Evolutionary conservation across 23 tunicate species (phyloP), one percentile per base, ranked within the genome.

Genomic region (Ascidia mentula): DNA sequence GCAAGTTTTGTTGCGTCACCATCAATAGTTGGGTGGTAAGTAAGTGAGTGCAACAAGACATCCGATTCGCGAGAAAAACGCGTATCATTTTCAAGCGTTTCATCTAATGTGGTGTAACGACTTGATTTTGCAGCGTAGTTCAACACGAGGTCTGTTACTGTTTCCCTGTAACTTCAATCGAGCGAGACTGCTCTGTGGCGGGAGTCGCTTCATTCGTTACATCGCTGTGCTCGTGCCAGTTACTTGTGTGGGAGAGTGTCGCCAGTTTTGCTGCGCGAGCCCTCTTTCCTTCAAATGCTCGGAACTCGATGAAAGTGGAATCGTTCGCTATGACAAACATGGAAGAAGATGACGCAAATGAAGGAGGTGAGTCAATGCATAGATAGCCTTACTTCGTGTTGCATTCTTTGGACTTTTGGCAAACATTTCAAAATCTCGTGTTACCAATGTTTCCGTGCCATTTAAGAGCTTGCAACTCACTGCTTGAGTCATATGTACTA

Each of bases 241-340:
- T 53, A n/a, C n/a, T n/a, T 28, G 65, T 53, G 22, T 9, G 65
- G 65, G 65, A 53, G n/a, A n/a, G n/a, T n/a, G n/a, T n/a, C n/a
- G n/a, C n/a, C n/a, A n/a, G n/a, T n/a, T n/a, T n/a, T n/a, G n/a
- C n/a, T n/a, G 65, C 24, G 65, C 65, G 65, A 28, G 65, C 65
- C 24, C 65, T 53, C 65, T 5, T 53, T 9, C 65, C 22, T 53
- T 53, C 65, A 26, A 53, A 53, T 26, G 28, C 24, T 28, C 28
- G 65, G 13, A 53, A 53, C 13, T 53, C 65, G 65, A 53, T 53
- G 65, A 70, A 70, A 70, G 74, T 32, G 38, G 74, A 70, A 39
- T 69, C 36, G 36, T 60, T 71, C 85, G 95, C 65, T 78, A 90
- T 90, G 95, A 90, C 95, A 79, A 90, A 90, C 72, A 90, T 90